phyloP scores from a whole-genome alignment of 2,113 vertebrate species.

The Lycocorax pyrrhopterus region DNA sequence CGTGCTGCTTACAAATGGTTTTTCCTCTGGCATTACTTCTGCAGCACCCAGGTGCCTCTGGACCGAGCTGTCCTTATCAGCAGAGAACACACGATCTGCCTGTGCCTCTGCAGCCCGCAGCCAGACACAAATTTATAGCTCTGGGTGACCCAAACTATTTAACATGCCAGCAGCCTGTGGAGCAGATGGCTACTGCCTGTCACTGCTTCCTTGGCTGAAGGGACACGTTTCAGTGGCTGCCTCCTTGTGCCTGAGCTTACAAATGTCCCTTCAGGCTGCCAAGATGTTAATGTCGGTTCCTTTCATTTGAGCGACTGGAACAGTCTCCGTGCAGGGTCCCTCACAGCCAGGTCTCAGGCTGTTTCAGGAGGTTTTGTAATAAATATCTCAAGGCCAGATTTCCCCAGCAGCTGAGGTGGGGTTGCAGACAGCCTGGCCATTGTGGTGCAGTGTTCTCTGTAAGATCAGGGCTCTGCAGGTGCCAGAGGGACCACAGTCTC shows the following conservation, averaged over 20 bases:
- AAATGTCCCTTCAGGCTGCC: constrained; percentile 29
- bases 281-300: background rate
- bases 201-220: constrained; percentile 9
- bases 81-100: background rate
- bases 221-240: background rate
- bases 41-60: background rate
- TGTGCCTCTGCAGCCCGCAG: background rate
- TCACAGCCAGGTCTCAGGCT: background rate
- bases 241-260: constrained; percentile 9
- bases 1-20: background rate
- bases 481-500: background rate
- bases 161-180: background rate
- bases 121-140: background rate
- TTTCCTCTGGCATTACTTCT: background rate
- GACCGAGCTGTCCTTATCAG: constrained; percentile 40
- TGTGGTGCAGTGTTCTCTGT: background rate
- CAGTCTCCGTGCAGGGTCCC: background rate
- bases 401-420: background rate
- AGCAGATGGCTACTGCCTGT: constrained; percentile 39
- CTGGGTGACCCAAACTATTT: background rate
- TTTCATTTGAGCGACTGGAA: background rate
- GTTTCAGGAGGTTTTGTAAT: background rate
- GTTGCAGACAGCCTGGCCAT: background rate
- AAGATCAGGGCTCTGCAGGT: background rate
- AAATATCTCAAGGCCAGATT: background rate